Evolutionary conservation across 2,888 invertebrate genomes (phyloP), one percentile per base, ranked within the genome.

Genomic region (Apotomis betuletana): DNA sequence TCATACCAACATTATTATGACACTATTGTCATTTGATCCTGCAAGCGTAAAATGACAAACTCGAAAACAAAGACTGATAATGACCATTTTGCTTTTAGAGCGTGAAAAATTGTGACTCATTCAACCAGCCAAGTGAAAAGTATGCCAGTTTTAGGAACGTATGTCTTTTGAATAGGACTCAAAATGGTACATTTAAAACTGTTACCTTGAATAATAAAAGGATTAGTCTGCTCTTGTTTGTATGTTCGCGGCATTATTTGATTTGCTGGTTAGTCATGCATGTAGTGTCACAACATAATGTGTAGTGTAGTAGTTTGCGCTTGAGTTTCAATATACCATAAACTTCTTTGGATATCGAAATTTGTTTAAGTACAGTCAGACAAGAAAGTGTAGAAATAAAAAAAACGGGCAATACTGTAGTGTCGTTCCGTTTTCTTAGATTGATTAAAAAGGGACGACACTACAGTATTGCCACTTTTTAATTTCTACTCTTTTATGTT

Each of bases 151-250:
- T 15, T 4, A 9, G 15, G 38, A 38, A 38, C 49, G 12, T 65
- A 65, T 57, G 12, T 5, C 44, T n/a, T 15, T 36, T 44, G n/a
- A 15, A 55, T 57, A 57, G 36, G 12, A 27, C 46, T 57, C 46
- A 65, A 65, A 65, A n/a, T 57, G 15, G 55, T 12, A 3, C 12
- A 12, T 10, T 6, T 27, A n/a, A n/a, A 44, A 27, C 5, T 54
- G 10, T 54, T 44, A 65, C 65, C 65, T 65, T 65, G 55, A 46
- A 65, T 65, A 44, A 64, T 44, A 27, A 54, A n/a, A 54, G 27
- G n/a, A 52, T 52, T 52, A 46, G 44, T 27, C 44, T 55, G 64
- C 27, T 46, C 27, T 46, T 46, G 55, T 65, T 65, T 55, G 54
- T 64, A 46, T 46, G 54, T 44, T n/a, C 27, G 15, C 55, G 55